Base-by-base conservation (phyloP, 2,888 invertebrate genomes). In the Deroplatys truncata region DNA sequence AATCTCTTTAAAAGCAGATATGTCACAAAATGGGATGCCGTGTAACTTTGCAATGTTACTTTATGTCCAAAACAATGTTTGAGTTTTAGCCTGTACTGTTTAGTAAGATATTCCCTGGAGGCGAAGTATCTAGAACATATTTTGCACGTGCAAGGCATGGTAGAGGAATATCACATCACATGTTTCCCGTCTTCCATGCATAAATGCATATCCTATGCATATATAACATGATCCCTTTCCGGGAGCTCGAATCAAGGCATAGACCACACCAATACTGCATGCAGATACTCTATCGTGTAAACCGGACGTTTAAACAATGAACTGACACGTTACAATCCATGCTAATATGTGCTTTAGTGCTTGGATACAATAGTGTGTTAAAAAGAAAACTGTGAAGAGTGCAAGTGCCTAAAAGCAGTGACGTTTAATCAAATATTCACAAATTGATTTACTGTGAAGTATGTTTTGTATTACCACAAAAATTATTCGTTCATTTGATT, bases 171-270 rank as follows among this genome's bases (percentile, higher is more conserved):
- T 72, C 56, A 72, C 56, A 72, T 72, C 25, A 20, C 56, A 72
- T 72, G 56, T 72, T 72, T 72, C 56, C 56, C 56, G 56, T 29
- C 28, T 82, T 49, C 88, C 56, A 88, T 88, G 88, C 88, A 88
- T 88, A 84, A 88, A 88, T 88, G 88, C 84, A 88, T 84, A 84
- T 49, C 88, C 88, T 84, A 88, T 88, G 88, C 88, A 88, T 88
- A 88, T 43, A 28, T 88, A 88, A 88, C 84, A 13, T 9, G 56
- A 72, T 72, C 56, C 56, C 56, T 72, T 72, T 72, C 56, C 56
- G 56, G 56, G 56, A 72, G 56, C 56, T 20, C 20, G 56, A 49
- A 49, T 49, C 49, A 7, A 72, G 56, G 56, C 56, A 72, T 9
- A 72, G 56, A 72, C 56, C 56, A 72, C 56, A 72, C 56, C 25